phyloP scores from a whole-genome alignment of 2,888 invertebrate genomes.

The Thereva unica region DNA sequence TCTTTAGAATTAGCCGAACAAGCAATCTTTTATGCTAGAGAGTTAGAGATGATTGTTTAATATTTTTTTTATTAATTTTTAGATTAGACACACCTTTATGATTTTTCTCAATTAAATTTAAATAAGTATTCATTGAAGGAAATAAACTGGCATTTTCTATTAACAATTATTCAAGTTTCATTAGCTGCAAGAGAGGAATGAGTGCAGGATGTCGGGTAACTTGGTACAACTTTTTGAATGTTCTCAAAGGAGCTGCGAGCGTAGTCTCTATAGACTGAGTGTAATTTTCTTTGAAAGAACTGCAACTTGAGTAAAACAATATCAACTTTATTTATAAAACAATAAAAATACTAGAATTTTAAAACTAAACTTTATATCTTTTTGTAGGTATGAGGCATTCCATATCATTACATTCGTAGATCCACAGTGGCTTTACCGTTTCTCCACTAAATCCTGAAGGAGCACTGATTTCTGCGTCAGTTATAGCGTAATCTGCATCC shows the following conservation, averaged over 20 bases:
- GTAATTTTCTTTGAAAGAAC: too few species aligned
- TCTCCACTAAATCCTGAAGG: conserved; percentile 40
- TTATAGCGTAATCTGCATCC: conserved; percentile 44
- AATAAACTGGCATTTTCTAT: too few species aligned
- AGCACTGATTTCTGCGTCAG: conserved; percentile 28
- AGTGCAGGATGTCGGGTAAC: too few species aligned
- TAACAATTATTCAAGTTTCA: too few species aligned
- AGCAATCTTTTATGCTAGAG: conserved; percentile 94
- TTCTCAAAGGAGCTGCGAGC: too few species aligned
- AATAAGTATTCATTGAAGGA: too few species aligned
- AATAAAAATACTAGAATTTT: neutral
- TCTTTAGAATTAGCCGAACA: conserved; percentile 90
- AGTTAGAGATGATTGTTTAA: conserved; percentile 99
- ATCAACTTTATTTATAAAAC: neutral
- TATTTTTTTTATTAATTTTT: neutral
- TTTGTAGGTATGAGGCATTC: conserved; percentile 46
- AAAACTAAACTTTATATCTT: conserved; percentile 40
- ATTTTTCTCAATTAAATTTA: too few species aligned
- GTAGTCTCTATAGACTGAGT: too few species aligned
- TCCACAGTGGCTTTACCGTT: conserved; percentile 46
- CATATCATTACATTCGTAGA: conserved; percentile 46
- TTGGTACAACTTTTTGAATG: too few species aligned
- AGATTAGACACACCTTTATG: too few species aligned
- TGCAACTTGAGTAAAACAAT: neutral
- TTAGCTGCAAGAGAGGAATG: too few species aligned